Evolutionary conservation across 2,113 vertebrate genomes (phyloP), one percentile per base, ranked within the genome.

Genomic region (Ardeotis arabs): DNA sequence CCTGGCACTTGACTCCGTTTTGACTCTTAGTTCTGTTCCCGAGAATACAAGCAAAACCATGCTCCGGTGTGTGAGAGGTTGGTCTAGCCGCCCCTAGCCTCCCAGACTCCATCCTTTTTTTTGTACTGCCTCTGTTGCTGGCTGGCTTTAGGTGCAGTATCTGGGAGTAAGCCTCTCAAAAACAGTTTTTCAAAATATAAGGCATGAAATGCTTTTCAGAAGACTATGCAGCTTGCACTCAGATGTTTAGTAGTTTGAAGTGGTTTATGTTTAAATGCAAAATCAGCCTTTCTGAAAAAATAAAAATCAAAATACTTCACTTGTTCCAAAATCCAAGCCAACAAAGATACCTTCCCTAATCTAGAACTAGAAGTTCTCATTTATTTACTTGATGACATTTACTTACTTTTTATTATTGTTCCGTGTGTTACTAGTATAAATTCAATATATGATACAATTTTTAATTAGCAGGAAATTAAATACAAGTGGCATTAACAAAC

Each of bases 381-480:
- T 90, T 89, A 47, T 89, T 95, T 95, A 72, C 76, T 68, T 89
- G 64, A 84, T 86, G 75, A 90, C 93, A 96, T 95, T 60, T 52
- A 78, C 53, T 90, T 94, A 81, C 35, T 86, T 87, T 92, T 88
- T 39, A 73, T 90, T 91, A 78, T 82, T 64, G 7, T 16, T 89
- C 49, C 2, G 0, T 72, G 52, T 84, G 24, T 44, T 77, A 52
- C 62, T 56, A 39, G 44, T 86, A 88, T 66, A 77, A 96, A 95
- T 95, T 77, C 56, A 93, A 94, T 95, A 85, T 29, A 64, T 0
- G 0, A 37, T 56, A 64, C 19, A 87, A 49, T 68, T 91, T 93
- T 83, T 91, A 95, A 93, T 96, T 86, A 90, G 10, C 35, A 90
- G 80, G 56, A 95, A 94, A 88, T 75, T 10, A 86, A 93, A 77